Percentiles rank a stretch among this genome's conserved stretches.
Conservation (phyloP, 2,797 vertebrate genomes). For the Sparidentex hasta region DNA sequence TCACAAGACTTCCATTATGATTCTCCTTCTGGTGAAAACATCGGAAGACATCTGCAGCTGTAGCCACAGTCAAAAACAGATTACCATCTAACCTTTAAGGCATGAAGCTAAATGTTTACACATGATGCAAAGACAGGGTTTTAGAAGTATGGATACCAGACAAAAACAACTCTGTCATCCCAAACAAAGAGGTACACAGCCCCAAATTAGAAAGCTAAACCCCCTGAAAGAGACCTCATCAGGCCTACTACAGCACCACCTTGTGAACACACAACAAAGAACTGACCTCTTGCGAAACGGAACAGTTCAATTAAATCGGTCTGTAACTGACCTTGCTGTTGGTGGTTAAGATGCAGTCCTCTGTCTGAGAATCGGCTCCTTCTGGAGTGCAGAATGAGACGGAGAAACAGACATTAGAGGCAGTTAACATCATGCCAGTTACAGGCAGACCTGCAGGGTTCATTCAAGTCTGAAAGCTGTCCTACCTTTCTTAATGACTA, state of each 20-base stretch:
- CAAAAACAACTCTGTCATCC: background rate
- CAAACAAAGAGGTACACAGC: background rate
- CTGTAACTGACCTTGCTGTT: conserved; percentile 93
- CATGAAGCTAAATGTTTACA: background rate
- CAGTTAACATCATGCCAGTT: background rate
- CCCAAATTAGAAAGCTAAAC: background rate
- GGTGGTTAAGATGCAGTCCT: conserved; percentile 91
- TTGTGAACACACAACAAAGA: conserved; percentile 6
- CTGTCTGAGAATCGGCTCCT: conserved; percentile 88
- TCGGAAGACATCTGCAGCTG: background rate
- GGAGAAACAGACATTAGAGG: conserved; percentile 3
- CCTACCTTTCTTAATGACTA: conserved; percentile 95
- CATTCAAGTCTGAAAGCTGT: background rate
- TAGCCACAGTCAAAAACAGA: background rate
- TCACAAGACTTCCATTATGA: background rate
- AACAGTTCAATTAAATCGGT: background rate
- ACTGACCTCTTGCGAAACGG: background rate
- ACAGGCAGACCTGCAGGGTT: background rate
- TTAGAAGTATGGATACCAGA: background rate
- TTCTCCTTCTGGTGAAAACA: background rate
- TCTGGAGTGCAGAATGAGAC: conserved; percentile 73
- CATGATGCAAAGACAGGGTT: background rate
- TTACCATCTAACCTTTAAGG: background rate
- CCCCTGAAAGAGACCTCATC: background rate
- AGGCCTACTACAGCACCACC: background rate